Conservation (phyloP, 1,140 invertebrate genomes). For the Drosophila pseudoananassae region DNA sequence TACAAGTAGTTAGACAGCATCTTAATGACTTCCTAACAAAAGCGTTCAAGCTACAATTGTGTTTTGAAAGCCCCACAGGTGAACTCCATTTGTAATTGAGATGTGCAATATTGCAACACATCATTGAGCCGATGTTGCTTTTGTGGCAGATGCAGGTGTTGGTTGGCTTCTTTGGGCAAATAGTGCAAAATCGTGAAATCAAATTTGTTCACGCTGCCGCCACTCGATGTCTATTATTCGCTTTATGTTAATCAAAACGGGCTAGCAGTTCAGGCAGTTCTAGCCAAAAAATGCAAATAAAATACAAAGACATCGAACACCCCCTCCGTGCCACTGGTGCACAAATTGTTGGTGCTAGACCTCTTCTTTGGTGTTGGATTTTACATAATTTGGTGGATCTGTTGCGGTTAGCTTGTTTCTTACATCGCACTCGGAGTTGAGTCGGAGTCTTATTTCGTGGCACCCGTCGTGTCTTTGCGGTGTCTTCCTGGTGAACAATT, state of each 20-base stretch:
- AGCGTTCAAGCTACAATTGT: background rate
- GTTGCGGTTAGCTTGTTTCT: conserved; percentile 58
- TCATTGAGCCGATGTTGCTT: conserved; percentile 27
- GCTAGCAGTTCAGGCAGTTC: conserved; percentile 40
- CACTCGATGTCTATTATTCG: conserved; percentile 60
- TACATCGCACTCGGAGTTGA: conserved; percentile 26
- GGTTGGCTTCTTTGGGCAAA: conserved; percentile 41
- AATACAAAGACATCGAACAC: conserved; percentile 20
- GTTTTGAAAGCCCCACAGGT: conserved; percentile 4
- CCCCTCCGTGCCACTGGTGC: conserved; percentile 16
- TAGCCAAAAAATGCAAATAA: conserved; percentile 4
- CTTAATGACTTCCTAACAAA: background rate
- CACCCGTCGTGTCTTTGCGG: conserved; percentile 62
- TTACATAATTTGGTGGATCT: conserved; percentile 67
- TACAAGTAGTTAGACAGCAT: background rate
- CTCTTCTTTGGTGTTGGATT: conserved; percentile 40
- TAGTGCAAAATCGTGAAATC: conserved; percentile 65
- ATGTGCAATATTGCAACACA: conserved; percentile 54
- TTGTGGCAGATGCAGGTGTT: conserved; percentile 48
- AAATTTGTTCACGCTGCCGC: conserved; percentile 60
- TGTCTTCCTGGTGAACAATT: conserved; percentile 72
- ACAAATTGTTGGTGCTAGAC: conserved; percentile 44
- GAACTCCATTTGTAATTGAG: conserved; percentile 36
- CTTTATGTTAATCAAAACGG: conserved; percentile 64
- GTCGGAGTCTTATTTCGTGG: conserved; percentile 52